Evolutionary conservation across 2,113 vertebrate species (phyloP), one percentile per base, ranked within the genome.

Genomic region (Sarotherodon lohbergeri): DNA sequence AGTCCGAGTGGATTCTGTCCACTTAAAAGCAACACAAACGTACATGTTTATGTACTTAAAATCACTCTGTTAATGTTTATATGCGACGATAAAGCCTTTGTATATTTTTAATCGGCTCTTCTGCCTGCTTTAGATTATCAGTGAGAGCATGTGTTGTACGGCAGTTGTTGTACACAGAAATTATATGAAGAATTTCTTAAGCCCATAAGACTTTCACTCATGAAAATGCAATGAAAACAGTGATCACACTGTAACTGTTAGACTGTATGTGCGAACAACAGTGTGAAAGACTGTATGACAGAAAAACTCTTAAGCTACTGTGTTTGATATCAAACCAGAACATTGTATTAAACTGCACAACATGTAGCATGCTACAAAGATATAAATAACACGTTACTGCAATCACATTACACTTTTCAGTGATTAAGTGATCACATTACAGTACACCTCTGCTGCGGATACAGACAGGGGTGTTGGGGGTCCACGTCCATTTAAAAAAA

Each of bases 51-150:
- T 78, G 81, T 61, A 12, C 41, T 57, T n/a, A 63, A 80, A 22
- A 66, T 66, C 61, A 13, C 80, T 48, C 11, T 36, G 79, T n/a
- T n/a, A 46, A 84, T 88, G 89, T 91, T 91, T 84, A 90, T 41
- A 81, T 56, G 73, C 39, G 24, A 14, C 11, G 36, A 88, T 80
- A 78, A 83, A 22, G 82, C 61, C 27, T 66, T 78, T 54, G 46
- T 24, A 14, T 66, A 57, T n/a, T 41, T 89, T 82, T 82, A 83
- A 84, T 66, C 61, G 55, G 36, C 63, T 56, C 86, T 48, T 57
- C 63, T 7, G 63, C 22, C 63, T 11, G 29, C 73, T 43, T 76
- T 19, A 41, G 24, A 39, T 68, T 24, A 84, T 80, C 4, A 0
- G 14, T 83, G 7, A 78, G 3, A 5, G 46, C 17, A 50, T 1